phyloP scores from a whole-genome alignment of 2,797 vertebrate species.

The Chromis chromis region DNA sequence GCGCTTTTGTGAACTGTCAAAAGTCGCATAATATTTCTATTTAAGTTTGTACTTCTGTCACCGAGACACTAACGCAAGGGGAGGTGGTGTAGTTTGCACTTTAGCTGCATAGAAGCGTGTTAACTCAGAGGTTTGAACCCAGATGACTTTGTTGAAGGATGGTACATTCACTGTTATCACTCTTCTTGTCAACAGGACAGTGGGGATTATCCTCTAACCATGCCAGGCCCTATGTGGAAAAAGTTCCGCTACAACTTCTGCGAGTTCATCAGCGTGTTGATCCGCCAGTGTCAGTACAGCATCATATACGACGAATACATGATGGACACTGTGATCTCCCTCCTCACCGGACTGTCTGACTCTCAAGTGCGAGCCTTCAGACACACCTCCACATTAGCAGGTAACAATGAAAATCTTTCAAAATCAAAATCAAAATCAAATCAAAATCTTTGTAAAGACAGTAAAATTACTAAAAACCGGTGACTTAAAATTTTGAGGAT shows the following conservation, averaged over 20 bases:
- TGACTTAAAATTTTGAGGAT: too few species aligned
- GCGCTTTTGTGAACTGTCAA: not conserved
- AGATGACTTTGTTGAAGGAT: not conserved
- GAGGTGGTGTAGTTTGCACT: too few species aligned
- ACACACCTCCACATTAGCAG: conserved; percentile 98
- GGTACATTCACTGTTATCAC: not conserved
- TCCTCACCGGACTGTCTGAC: conserved; percentile 97
- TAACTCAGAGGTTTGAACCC: too few species aligned
- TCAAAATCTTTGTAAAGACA: too few species aligned
- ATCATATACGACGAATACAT: conserved; percentile 99
- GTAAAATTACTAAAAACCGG: too few species aligned
- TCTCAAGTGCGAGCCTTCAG: conserved; percentile 99
- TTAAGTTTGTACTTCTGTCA: too few species aligned
- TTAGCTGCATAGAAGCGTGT: too few species aligned
- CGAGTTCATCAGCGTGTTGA: conserved; percentile 97
- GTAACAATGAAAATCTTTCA: too few species aligned
- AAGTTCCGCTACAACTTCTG: conserved; percentile 99
- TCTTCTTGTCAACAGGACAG: conserved; percentile 88
- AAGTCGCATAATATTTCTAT: too few species aligned
- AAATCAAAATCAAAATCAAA: too few species aligned
- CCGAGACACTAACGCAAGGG: too few species aligned
- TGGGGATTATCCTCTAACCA: conserved; percentile 98
- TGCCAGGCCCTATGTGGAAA: conserved; percentile 98
- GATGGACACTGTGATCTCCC: conserved; percentile 99
- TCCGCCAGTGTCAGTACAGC: conserved; percentile 99